phyloP scores from a whole-genome alignment of 2,113 vertebrate genomes.

The Bos taurus region DNA sequence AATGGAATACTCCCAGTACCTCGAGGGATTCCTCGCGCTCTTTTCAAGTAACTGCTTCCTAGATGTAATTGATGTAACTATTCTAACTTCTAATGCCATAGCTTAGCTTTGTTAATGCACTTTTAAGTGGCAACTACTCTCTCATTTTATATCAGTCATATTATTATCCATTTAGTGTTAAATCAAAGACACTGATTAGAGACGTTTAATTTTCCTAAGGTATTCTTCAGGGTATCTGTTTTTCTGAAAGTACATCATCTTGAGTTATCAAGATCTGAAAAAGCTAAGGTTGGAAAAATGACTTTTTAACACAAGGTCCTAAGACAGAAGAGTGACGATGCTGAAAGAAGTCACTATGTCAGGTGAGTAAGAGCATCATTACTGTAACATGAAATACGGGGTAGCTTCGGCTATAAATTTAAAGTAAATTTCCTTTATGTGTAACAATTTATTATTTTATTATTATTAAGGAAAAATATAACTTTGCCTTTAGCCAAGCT shows the following conservation, averaged over 20 bases:
- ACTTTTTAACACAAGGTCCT: neutral
- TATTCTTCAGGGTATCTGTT: neutral
- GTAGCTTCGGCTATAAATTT: neutral
- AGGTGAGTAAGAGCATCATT: neutral
- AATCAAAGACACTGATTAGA: neutral
- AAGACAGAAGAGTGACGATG: neutral
- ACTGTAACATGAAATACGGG: neutral
- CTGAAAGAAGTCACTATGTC: neutral
- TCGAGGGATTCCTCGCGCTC: neutral
- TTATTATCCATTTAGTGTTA: neutral
- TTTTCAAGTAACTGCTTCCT: neutral
- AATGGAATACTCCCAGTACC: neutral
- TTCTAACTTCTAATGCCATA: neutral
- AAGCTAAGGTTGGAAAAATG: neutral
- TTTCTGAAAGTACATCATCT: neutral
- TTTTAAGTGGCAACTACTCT: neutral
- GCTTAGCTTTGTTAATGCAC: neutral
- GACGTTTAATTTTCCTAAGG: neutral
- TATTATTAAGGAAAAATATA: constrained; percentile 40
- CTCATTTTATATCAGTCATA: neutral
- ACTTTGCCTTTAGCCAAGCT: constrained; percentile 36
- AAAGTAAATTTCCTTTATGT: neutral
- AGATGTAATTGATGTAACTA: neutral
- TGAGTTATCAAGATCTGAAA: neutral
- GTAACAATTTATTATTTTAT: constrained; percentile 7